Evolutionary conservation across 1,140 invertebrate species (phyloP).

Genomic region (Drosophila mayri): DNA sequence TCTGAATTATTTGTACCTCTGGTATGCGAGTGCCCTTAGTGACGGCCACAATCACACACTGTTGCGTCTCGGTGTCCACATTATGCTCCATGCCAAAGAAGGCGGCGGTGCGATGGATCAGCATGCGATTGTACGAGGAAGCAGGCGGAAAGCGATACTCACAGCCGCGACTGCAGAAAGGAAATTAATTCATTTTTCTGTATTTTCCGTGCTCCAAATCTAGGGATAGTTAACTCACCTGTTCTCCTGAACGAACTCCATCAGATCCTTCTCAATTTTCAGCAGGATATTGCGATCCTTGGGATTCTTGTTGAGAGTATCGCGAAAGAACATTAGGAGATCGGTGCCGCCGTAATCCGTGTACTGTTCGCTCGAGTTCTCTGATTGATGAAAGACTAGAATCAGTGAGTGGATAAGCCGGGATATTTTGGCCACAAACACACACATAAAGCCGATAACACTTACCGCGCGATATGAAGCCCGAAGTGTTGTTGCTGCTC

Average conservation of each 20-base stretch:
- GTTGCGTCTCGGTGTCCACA: constrained; percentile 92
- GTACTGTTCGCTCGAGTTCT: constrained; percentile 93
- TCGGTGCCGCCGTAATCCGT: constrained; percentile 93
- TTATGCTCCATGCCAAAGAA: constrained; percentile 98
- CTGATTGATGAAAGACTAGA: constrained; percentile 86
- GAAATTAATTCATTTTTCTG: not conserved
- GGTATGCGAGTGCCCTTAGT: constrained; percentile 92
- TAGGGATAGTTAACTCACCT: constrained; percentile 86
- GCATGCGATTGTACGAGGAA: constrained; percentile 97
- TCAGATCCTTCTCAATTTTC: constrained; percentile 94
- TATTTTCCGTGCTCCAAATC: too few species aligned
- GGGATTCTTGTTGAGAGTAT: constrained; percentile 95
- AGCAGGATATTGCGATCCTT: constrained; percentile 94
- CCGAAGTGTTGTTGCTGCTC: constrained; percentile 83
- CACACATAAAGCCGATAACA: constrained; percentile 20
- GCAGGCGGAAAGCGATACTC: constrained; percentile 94
- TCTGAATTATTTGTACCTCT: constrained; percentile 66
- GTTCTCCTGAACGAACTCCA: constrained; percentile 92
- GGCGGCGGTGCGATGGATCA: constrained; percentile 96
- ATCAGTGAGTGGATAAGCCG: constrained; percentile 73
- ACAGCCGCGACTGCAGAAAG: constrained; percentile 85
- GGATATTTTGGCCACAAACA: constrained; percentile 12
- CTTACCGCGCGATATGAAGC: constrained; percentile 84
- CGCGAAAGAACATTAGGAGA: constrained; percentile 94
- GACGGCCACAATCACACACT: constrained; percentile 90